phyloP scores from a whole-genome alignment of 1,140 invertebrate species.

The Euborellia annulipes region DNA sequence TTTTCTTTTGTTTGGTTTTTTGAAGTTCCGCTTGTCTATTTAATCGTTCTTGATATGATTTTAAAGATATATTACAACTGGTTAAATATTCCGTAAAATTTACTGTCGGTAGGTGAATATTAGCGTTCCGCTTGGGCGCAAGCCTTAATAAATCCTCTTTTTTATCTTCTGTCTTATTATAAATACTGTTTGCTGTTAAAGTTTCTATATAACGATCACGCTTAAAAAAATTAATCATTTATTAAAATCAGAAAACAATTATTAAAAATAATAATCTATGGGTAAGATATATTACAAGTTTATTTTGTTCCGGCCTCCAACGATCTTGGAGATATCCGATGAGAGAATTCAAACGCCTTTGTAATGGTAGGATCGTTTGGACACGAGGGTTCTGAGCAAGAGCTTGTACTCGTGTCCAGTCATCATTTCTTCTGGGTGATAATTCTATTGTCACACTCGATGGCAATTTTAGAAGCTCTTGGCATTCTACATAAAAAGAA shows the following conservation, averaged over 20 bases:
- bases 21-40: slow-evolving; percentile 20
- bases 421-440: slow-evolving; percentile 53
- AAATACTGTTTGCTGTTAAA: too few species aligned
- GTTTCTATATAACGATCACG: too few species aligned
- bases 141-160: slow-evolving; percentile 26
- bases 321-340: slow-evolving; percentile 60
- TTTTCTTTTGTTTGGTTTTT: slow-evolving; percentile 6
- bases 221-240: slow-evolving; percentile 3
- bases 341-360: slow-evolving; percentile 53
- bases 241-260: slow-evolving; percentile 8
- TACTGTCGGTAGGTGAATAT: slow-evolving; percentile 49
- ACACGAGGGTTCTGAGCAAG: slow-evolving; percentile 83
- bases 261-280: slow-evolving; percentile 7
- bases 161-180: too few species aligned
- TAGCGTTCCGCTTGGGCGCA: slow-evolving; percentile 33
- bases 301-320: slow-evolving; percentile 45
- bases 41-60: slow-evolving; percentile 50
- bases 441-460: slow-evolving; percentile 61
- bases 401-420: slow-evolving; percentile 70
- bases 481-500: slow-evolving; percentile 40
- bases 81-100: slow-evolving; percentile 56
- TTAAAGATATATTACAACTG: slow-evolving; percentile 51
- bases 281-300: slow-evolving; percentile 34
- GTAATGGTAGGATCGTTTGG: slow-evolving; percentile 51
- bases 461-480: slow-evolving; percentile 64